Evolutionary conservation across 2,113 vertebrate species (phyloP), one percentile per base, ranked within the genome.

Genomic region (Semnornis frantzii): DNA sequence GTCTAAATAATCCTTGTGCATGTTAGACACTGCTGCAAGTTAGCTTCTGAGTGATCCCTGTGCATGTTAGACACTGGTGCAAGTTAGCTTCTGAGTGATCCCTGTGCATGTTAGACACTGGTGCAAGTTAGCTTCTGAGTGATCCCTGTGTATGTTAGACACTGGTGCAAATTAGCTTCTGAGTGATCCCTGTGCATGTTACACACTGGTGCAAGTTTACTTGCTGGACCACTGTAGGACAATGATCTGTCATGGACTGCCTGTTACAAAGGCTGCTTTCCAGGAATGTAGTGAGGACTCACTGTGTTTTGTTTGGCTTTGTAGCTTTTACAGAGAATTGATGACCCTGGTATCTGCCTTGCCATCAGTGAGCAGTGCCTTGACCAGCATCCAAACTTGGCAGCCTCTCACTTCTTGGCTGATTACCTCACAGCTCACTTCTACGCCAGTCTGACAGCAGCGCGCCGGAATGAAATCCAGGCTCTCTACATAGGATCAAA

Each of bases 341-440:
- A 98, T 31, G 98, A 98, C 87, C 97, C 97, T 33, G 93, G 94
- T 27, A 95, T 98, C 59, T 98, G 98, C 83, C 98, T 99, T 89
- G 98, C 98, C 27, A 98, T 99, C 64, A 98, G 98, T 69, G 99
- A 99, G 63, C 97, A 95, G 9, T 98, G 98, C 46, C 98, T 99
- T 55, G 98, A 99, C 94, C 97, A 97, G 81, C 98, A 98, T 19
- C 98, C 98, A 0, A 98, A 98, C 73, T 94, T 99, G 94, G 97
- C 98, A 42, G 98, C 99, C 12, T 99, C 98, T 91, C 99, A 99
- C 93, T 99, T 99, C 96, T 97, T 99, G 96, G 98, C 99, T 10
- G 98, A 99, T 95, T 99, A 99, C 97, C 98, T 99, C 93, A 99
- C 98, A 20, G 97, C 98, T 34, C 98, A 99, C 91, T 99, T 99